Conservation (phyloP, 2,888 invertebrate genomes). For the Apamea sordens region DNA sequence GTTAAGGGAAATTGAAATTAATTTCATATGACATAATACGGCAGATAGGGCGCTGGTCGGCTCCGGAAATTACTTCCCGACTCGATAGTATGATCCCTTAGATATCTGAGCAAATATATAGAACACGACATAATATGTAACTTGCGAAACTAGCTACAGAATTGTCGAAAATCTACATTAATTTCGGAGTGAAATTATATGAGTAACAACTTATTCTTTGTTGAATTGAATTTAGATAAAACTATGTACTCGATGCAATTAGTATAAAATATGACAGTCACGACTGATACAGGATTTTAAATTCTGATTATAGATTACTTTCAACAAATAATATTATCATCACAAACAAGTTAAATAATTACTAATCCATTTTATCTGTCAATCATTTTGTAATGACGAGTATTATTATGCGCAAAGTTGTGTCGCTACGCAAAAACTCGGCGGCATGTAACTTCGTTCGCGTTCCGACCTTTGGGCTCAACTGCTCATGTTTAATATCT, state of each 20-base stretch:
- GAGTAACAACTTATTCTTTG: constrained; percentile 5
- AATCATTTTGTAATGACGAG: neutral
- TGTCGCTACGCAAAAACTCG: neutral
- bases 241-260: neutral
- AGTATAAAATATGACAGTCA: constrained; percentile 15
- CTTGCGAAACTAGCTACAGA: constrained; percentile 13
- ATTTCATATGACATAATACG: constrained; percentile 49
- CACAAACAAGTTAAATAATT: constrained; percentile 21
- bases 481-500: constrained; percentile 51
- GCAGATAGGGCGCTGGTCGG: constrained; percentile 40
- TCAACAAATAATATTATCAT: constrained; percentile 5
- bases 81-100: constrained; percentile 42
- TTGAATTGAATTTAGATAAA: constrained; percentile 15
- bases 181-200: constrained; percentile 1
- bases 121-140: constrained; percentile 20
- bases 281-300: constrained; percentile 11
- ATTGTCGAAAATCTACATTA: neutral
- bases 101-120: constrained; percentile 33
- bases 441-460: constrained; percentile 28
- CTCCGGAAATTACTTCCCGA: constrained; percentile 59
- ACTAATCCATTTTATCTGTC: constrained; percentile 9
- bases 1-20: constrained; percentile 48
- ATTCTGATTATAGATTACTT: constrained; percentile 20
- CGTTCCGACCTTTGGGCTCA: constrained; percentile 32
- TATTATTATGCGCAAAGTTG: neutral